Percentiles rank a stretch among this genome's conserved stretches.
phyloP scores from a whole-genome alignment of 2,113 vertebrate species.

The Lagopus muta region DNA sequence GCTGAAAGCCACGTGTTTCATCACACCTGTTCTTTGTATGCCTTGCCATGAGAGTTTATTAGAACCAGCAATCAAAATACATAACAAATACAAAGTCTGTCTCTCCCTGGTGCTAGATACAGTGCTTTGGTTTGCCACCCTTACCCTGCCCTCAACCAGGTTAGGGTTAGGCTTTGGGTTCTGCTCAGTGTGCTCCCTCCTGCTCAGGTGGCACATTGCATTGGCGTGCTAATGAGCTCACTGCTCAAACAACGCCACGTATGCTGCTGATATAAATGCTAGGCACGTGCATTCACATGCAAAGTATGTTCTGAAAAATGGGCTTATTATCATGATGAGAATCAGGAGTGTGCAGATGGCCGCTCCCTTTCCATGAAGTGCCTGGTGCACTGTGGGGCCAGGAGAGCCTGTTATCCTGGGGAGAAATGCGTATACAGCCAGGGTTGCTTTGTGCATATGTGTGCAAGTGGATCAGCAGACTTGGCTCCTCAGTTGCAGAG shows the following conservation, averaged over 20 bases:
- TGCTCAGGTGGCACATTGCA: neutral
- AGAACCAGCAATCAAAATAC: neutral
- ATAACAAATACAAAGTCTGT: neutral
- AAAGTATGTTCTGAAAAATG: constrained; percentile 4
- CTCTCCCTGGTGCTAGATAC: neutral
- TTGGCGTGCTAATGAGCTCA: neutral
- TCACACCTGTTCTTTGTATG: neutral
- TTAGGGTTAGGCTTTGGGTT: neutral
- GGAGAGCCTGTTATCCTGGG: neutral
- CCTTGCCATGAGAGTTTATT: neutral
- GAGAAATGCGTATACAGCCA: neutral
- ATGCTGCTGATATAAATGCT: constrained; percentile 38
- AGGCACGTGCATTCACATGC: neutral
- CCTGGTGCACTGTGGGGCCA: neutral
- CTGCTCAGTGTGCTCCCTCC: neutral
- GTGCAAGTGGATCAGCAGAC: neutral
- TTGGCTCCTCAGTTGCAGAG: neutral
- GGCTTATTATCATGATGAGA: neutral
- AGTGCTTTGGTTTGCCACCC: neutral
- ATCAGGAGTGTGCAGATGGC: constrained; percentile 46
- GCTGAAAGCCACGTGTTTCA: neutral
- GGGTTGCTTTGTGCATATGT: neutral
- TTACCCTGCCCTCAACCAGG: neutral
- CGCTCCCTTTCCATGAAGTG: neutral
- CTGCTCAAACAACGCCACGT: constrained; percentile 23